These are phyloP conservation scores for Sus scrofa DNA, from an alignment of 2,113 vertebrate genomes.

Conservation along the genomic window DNA sequence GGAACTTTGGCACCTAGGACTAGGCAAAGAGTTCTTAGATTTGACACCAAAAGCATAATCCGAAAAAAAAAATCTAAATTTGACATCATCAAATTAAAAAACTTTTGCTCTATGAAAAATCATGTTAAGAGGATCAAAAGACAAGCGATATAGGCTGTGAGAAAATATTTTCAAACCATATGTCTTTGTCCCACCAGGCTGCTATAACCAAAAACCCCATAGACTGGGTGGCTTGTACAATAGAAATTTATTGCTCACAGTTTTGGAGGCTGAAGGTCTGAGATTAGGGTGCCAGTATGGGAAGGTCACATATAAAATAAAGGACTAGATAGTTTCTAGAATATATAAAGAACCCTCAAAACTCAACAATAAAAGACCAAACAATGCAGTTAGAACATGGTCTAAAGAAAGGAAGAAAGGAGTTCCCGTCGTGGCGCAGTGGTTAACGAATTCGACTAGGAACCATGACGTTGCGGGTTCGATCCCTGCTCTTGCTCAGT, in stretches of 20 bases:
- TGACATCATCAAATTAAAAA: neutral
- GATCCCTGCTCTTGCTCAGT: too few species aligned
- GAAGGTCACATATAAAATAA: neutral
- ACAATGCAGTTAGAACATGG: neutral
- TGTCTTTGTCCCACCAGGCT: too few species aligned
- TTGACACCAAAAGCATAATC: neutral
- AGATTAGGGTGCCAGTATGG: neutral
- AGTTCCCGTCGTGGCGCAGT: too few species aligned
- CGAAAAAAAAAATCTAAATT: neutral
- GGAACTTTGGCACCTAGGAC: neutral
- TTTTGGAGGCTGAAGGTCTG: neutral
- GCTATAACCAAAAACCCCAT: neutral
- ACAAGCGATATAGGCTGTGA: neutral
- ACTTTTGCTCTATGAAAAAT: neutral
- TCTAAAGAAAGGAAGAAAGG: neutral
- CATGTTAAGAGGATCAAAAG: neutral
- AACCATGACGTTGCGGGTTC: too few species aligned
- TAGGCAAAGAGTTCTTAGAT: neutral
- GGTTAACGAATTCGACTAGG: too few species aligned
- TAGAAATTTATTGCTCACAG: neutral
- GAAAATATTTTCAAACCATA: neutral
- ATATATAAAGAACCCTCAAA: neutral
- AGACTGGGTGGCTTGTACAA: neutral
- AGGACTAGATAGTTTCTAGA: neutral
- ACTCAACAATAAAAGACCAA: neutral